Percentiles rank a stretch among this genome's conserved stretches.
These are phyloP conservation scores for Prolemur simus DNA, from an alignment of 2,113 vertebrate species.

Conservation along the genomic window DNA sequence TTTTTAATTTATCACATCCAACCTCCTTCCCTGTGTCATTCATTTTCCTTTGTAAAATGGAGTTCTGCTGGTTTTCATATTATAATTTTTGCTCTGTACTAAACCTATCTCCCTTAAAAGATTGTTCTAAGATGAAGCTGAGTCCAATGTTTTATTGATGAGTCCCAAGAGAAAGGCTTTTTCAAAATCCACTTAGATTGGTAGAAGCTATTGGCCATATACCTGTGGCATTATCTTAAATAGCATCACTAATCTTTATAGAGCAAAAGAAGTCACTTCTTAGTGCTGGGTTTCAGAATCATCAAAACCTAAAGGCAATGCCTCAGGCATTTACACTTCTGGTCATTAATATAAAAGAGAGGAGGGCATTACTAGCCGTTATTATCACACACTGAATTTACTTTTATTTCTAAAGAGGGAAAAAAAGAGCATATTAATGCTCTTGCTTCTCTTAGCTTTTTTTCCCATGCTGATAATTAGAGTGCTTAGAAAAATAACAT, in stretches of 20 bases:
- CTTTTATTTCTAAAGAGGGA: conserved; percentile 43
- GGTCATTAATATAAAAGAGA: conserved; percentile 54
- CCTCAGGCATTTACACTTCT: conserved; percentile 21
- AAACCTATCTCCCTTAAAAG: conserved; percentile 11
- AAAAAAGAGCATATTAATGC: neutral
- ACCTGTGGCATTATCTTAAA: conserved; percentile 47
- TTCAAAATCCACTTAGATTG: conserved; percentile 19
- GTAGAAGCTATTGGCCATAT: neutral
- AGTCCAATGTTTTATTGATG: conserved; percentile 57
- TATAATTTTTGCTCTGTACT: neutral
- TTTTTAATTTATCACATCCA: conserved; percentile 32
- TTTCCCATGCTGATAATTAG: conserved; percentile 22
- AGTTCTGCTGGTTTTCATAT: conserved; percentile 28
- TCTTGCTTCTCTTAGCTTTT: neutral
- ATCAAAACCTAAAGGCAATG: conserved; percentile 32
- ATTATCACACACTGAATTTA: conserved; percentile 37
- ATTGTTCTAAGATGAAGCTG: conserved; percentile 30
- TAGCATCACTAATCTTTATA: conserved; percentile 41
- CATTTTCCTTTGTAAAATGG: conserved; percentile 8
- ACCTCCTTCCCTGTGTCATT: neutral
- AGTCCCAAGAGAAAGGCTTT: conserved; percentile 29
- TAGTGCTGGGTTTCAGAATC: neutral
- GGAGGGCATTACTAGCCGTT: neutral
- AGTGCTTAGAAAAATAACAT: conserved; percentile 61
- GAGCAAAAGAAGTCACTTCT: neutral